Conservation (phyloP, 2,888 invertebrate species). For the Poecilus cupreus region DNA sequence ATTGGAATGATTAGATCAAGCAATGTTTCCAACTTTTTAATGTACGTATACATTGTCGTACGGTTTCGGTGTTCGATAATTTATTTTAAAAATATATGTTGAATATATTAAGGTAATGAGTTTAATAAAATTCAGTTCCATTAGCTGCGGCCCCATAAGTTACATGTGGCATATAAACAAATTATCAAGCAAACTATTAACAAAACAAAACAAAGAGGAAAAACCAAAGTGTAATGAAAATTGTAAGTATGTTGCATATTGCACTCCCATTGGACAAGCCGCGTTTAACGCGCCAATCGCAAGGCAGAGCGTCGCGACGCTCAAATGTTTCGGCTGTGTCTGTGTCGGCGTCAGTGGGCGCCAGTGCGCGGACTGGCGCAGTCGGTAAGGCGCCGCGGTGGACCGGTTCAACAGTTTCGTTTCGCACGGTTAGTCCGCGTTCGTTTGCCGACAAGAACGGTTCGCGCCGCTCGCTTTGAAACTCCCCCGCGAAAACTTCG, state of each 20-base stretch:
- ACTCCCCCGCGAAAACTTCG: constrained; percentile 45
- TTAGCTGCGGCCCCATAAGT: not conserved
- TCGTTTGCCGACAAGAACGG: constrained; percentile 58
- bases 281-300: constrained; percentile 68
- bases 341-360: constrained; percentile 34
- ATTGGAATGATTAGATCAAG: too few relatives aligned
- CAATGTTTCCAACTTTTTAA: too few relatives aligned
- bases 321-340: constrained; percentile 22
- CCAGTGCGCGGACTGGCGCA: constrained; percentile 59
- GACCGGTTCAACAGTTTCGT: constrained; percentile 60
- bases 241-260: constrained; percentile 34
- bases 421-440: constrained; percentile 64
- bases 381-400: constrained; percentile 63
- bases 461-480: constrained; percentile 48
- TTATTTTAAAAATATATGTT: too few relatives aligned
- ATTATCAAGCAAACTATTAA: not conserved
- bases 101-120: not conserved
- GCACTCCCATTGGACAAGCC: constrained; percentile 67
- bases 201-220: not conserved
- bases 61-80: too few relatives aligned
- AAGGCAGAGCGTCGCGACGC: constrained; percentile 57
- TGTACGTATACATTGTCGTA: too few relatives aligned
- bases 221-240: constrained; percentile 4
- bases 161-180: constrained; percentile 9
- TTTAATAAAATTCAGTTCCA: not conserved